phyloP scores from a whole-genome alignment of 2,888 invertebrate genomes.

The Scotopteryx bipunctaria region DNA sequence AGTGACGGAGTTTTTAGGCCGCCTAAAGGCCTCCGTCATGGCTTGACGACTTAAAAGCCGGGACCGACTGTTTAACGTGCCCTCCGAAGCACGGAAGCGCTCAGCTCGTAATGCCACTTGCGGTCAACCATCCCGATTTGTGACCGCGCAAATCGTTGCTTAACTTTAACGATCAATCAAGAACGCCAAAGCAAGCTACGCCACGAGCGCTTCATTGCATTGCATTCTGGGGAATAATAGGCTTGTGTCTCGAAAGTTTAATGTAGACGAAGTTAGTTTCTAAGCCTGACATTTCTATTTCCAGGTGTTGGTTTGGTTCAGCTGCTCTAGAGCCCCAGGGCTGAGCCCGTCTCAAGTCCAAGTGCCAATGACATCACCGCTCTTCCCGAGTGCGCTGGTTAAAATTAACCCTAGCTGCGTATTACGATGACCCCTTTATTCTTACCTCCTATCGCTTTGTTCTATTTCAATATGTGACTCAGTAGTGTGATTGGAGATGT shows the following conservation, averaged over 20 bases:
- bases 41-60: no score
- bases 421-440: conserved; percentile 49
- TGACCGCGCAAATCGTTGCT: no score
- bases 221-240: neutral
- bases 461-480: conserved; percentile 52
- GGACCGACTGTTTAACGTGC: no score
- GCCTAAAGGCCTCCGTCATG: no score
- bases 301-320: conserved; percentile 5
- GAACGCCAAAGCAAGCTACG: no score
- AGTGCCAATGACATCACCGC: conserved; percentile 27
- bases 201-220: neutral
- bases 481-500: conserved; percentile 33
- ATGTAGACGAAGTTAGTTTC: no score
- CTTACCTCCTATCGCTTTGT: conserved; percentile 34
- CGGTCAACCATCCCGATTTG: no score
- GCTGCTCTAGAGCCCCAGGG: conserved; percentile 17
- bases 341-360: conserved; percentile 24
- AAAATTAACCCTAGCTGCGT: conserved; percentile 35
- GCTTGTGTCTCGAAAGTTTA: no score
- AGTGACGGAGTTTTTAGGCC: no score
- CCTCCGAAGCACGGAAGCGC: no score
- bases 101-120: no score
- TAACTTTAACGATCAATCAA: no score
- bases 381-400: conserved; percentile 25
- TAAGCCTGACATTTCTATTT: conserved; percentile 3